phyloP scores from a whole-genome alignment of 2,113 vertebrate species.

The Okapia johnstoni region DNA sequence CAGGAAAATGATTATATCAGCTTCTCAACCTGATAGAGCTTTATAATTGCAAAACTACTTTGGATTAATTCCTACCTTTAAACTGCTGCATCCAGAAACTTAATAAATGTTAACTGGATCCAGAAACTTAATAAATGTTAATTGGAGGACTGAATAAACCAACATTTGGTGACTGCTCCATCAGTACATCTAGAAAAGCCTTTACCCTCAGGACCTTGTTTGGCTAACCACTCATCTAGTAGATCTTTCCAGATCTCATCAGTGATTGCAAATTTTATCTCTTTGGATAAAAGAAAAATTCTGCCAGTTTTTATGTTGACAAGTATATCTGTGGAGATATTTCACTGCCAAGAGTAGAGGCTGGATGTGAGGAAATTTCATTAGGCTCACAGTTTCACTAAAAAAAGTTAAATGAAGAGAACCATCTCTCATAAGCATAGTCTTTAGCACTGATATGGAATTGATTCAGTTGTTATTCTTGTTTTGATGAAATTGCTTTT shows the following conservation, averaged over 20 bases:
- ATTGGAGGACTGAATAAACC: neutral
- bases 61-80: neutral
- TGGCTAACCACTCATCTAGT: neutral
- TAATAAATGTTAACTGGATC: neutral
- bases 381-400: neutral
- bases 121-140: neutral
- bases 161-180: neutral
- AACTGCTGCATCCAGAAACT: neutral
- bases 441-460: neutral
- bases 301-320: constrained; percentile 7
- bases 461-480: constrained; percentile 8
- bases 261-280: constrained; percentile 37
- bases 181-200: neutral
- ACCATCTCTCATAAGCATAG: neutral
- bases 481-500: constrained; percentile 32
- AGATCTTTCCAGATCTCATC: constrained; percentile 35
- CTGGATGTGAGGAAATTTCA: constrained; percentile 30
- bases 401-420: constrained; percentile 19
- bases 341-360: constrained; percentile 40
- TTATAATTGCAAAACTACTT: neutral
- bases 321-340: neutral
- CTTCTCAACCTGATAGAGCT: neutral
- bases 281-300: constrained; percentile 32
- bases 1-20: neutral
- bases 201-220: neutral